Conservation (phyloP, 2,113 vertebrate genomes). For the Seriola dumerili region DNA sequence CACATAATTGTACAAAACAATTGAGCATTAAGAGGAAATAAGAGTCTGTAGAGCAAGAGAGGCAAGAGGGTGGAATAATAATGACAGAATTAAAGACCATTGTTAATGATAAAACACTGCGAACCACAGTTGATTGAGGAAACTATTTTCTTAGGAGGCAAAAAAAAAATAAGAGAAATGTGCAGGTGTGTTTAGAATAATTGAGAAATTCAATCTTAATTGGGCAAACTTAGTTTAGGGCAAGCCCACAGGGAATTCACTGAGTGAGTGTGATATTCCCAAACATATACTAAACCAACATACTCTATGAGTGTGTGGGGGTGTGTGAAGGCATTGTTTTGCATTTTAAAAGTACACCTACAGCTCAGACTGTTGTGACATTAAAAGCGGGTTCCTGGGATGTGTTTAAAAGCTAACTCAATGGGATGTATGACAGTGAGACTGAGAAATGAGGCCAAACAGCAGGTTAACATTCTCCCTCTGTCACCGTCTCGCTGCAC, state of each 20-base stretch:
- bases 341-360: constrained; percentile 35
- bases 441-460: constrained; percentile 50
- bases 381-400: constrained; percentile 24
- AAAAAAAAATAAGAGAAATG: not conserved
- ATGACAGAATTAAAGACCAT: not conserved
- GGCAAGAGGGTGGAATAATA: not conserved
- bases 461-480: constrained; percentile 58
- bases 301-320: not conserved
- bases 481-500: constrained; percentile 39
- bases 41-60: not conserved
- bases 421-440: constrained; percentile 18
- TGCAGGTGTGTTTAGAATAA: not conserved
- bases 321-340: constrained; percentile 31
- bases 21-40: not conserved
- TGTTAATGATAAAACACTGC: not conserved
- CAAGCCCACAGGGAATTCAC: constrained; percentile 18
- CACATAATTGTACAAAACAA: no score
- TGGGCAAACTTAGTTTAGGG: constrained; percentile 8
- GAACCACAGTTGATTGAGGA: not conserved
- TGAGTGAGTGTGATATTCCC: constrained; percentile 26
- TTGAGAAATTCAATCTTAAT: constrained; percentile 4
- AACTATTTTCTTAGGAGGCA: not conserved
- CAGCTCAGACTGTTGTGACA: constrained; percentile 32
- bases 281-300: constrained; percentile 13
- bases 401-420: constrained; percentile 36